These are phyloP conservation scores for Athalia cordata DNA, from an alignment of 2,888 invertebrate genomes.

Conservation along the genomic window DNA sequence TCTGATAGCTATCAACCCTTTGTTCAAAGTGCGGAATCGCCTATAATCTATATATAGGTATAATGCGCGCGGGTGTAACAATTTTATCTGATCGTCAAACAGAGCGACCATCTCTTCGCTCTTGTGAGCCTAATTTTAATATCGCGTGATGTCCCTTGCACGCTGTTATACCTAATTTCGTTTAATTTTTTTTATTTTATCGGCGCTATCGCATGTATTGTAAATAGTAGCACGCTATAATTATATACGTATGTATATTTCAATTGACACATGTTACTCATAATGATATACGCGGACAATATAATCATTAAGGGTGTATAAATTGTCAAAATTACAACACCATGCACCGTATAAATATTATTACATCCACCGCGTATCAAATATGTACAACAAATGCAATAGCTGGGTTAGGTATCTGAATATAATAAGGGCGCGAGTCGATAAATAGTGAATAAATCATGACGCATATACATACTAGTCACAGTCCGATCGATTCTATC, in stretches of 20 bases:
- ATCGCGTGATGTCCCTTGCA: slow-evolving; percentile 8
- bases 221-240: not conserved
- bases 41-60: too few relatives aligned
- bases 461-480: not conserved
- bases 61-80: not conserved
- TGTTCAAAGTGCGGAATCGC: slow-evolving; percentile 16
- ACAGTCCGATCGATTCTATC: not conserved
- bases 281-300: too few relatives aligned
- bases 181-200: not conserved
- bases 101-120: not conserved
- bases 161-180: not conserved
- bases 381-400: not conserved
- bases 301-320: too few relatives aligned
- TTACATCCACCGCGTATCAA: too few relatives aligned
- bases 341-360: too few relatives aligned
- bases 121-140: slow-evolving; percentile 15
- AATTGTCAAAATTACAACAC: too few relatives aligned
- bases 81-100: slow-evolving; percentile 30
- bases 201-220: not conserved
- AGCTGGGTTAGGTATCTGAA: not conserved
- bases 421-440: slow-evolving; percentile 14
- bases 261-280: too few relatives aligned
- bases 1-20: slow-evolving; percentile 13
- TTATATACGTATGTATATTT: not conserved
- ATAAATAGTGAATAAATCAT: not conserved